phyloP scores from a whole-genome alignment of 2,797 vertebrate genomes.

The Catamblyrhynchus diadema region DNA sequence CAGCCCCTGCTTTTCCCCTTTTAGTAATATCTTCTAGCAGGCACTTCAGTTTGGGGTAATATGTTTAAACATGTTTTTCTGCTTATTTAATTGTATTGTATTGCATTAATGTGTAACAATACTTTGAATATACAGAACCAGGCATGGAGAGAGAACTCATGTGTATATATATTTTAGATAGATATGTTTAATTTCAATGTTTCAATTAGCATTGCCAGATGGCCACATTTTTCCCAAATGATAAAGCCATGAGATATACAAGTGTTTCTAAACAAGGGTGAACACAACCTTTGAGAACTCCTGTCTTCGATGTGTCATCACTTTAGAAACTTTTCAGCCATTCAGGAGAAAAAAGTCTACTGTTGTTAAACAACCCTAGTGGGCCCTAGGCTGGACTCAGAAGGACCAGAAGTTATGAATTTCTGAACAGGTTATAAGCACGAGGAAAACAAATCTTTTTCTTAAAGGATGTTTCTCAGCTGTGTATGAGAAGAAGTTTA shows the following conservation, averaged over 20 bases:
- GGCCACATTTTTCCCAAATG: not conserved
- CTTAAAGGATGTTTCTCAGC: not conserved
- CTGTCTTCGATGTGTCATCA: not conserved
- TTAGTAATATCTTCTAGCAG: not conserved
- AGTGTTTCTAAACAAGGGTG: not conserved
- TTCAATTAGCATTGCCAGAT: not conserved
- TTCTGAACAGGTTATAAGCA: not conserved
- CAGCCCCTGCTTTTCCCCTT: not conserved
- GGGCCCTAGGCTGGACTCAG: not conserved
- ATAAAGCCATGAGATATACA: not conserved
- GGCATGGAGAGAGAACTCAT: not conserved
- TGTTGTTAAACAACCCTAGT: not conserved
- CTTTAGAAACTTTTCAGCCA: not conserved
- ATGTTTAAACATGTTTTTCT: not conserved
- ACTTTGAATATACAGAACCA: not conserved
- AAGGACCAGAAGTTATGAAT: not conserved
- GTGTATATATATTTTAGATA: not conserved
- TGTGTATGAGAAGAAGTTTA: not conserved
- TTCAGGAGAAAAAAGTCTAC: not conserved
- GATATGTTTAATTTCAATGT: not conserved
- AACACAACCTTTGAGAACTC: not conserved
- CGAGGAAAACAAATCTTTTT: not conserved
- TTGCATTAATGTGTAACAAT: not conserved
- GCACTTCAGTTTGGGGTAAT: not conserved
- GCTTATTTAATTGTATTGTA: not conserved